A percentile compares a stretch with the other conserved stretches of the same genome.
Evolutionary conservation across 2,113 vertebrate species (phyloP).

Genomic region (Forbesichthys papilliferus): DNA sequence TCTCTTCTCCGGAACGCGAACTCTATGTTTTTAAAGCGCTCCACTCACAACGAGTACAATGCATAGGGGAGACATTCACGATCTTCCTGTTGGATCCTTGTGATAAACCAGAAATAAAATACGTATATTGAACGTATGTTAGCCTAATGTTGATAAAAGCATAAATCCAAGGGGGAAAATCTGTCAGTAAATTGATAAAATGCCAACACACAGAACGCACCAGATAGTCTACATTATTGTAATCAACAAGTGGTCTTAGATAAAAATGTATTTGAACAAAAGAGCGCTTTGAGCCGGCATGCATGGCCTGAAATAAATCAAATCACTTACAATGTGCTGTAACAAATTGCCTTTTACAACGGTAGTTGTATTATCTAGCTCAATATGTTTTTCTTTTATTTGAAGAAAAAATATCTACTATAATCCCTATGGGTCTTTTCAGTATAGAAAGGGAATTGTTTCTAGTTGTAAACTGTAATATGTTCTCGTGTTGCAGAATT

Average conservation of each 20-base stretch:
- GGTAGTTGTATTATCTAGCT: conserved; percentile 9
- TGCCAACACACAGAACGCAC: background rate
- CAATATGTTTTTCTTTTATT: conserved; percentile 33
- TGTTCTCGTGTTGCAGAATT: conserved; percentile 34
- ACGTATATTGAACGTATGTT: conserved; percentile 31
- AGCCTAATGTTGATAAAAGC: background rate
- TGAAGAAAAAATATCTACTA: conserved; percentile 20
- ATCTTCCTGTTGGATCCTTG: conserved; percentile 16
- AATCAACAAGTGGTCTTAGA: conserved; percentile 62
- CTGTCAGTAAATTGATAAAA: background rate
- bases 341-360: conserved; percentile 28
- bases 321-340: conserved; percentile 23
- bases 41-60: background rate
- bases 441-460: conserved; percentile 27
- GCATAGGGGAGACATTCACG: background rate
- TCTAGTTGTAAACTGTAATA: conserved; percentile 24
- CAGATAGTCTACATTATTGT: conserved; percentile 16
- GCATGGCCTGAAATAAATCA: conserved; percentile 31
- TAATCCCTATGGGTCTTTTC: conserved; percentile 24
- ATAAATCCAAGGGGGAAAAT: background rate
- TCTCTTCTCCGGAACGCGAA: background rate
- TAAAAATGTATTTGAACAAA: conserved; percentile 31
- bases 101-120: conserved; percentile 32
- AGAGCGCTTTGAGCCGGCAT: conserved; percentile 1
- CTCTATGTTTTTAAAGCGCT: background rate